Base-by-base conservation (phyloP, 2,797 vertebrate species). In the Phataginus tricuspis region DNA sequence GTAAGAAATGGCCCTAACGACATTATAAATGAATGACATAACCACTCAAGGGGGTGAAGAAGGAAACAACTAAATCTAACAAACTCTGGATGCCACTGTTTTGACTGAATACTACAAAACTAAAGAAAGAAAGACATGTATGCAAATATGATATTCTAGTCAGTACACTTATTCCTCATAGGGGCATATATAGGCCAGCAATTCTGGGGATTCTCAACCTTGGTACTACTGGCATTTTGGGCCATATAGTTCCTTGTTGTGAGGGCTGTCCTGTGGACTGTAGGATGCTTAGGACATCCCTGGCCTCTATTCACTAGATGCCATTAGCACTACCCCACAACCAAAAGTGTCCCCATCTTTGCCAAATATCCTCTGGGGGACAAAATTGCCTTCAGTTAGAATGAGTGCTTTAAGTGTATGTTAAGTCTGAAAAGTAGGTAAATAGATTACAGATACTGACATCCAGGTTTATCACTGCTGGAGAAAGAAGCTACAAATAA, bases 61-160 rank as follows among this genome's bases (percentile, higher is more conserved):
- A 45, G 66, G 25, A 31, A 63, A 51, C 53, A 78, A 53, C 31
- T 10, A 55, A 29, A 29, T 5, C 29, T n/a, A 69, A 61, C 2
- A 19, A 45, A 51, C 69, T 13, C 16, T n/a, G 37, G 16, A 2
- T n/a, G 25, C 39, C 37, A 37, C 9, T 64, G 55, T 34, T 72
- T 13, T 37, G 37, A 49, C 1, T 19, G 19, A 5, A 55, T 1
- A 39, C 14, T 23, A 0, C 7, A 34, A 74, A 42, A n/a, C 25
- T 16, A 61, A 77, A 90, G 61, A 34, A 61, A 75, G 34, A 39
- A 74, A 75, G 59, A 72, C 45, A 15, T 15, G 7, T 49, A 66
- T 23, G 29, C 16, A 59, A 53, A 16, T 42, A 45, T 4, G n/a
- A 37, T 9, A 5, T 10, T 13, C 42, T 12, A 55, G 45, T 49